Evolutionary conservation across 2,888 invertebrate species (phyloP).

Genomic region (Galeopsomyia nigrocyanea): DNA sequence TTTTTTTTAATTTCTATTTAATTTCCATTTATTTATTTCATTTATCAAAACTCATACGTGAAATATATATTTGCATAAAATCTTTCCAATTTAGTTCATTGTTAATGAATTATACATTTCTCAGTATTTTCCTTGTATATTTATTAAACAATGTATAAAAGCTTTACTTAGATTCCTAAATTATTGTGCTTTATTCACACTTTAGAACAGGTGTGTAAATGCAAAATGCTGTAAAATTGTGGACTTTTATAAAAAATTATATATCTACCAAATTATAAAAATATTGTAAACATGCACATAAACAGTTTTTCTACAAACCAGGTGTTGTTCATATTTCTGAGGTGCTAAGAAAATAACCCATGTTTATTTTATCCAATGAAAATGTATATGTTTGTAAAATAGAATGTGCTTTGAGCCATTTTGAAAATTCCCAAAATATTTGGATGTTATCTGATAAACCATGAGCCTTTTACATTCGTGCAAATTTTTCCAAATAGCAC

Average conservation of each 20-base stretch:
- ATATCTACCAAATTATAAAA: slow-evolving; percentile 5
- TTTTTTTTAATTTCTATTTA: slow-evolving; percentile 26
- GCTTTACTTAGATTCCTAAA: slow-evolving; percentile 14
- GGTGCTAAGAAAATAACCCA: background rate
- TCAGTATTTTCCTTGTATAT: slow-evolving; percentile 20
- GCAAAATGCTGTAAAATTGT: slow-evolving; percentile 14
- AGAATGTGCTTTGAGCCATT: no score
- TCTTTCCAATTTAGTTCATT: slow-evolving; percentile 7
- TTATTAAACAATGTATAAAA: slow-evolving; percentile 14
- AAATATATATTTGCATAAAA: slow-evolving; percentile 6
- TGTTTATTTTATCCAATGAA: background rate
- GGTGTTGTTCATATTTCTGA: background rate
- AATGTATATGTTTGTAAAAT: background rate
- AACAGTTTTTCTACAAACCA: slow-evolving; percentile 19
- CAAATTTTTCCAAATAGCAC: no score
- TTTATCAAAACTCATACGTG: slow-evolving; percentile 16
- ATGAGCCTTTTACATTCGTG: background rate
- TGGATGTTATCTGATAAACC: background rate
- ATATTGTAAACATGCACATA: slow-evolving; percentile 2
- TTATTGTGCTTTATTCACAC: background rate
- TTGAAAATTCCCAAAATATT: no score
- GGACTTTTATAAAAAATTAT: slow-evolving; percentile 10
- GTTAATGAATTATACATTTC: slow-evolving; percentile 24
- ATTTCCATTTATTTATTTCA: slow-evolving; percentile 38
- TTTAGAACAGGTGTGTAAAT: slow-evolving; percentile 1